Evolutionary conservation across 1,140 invertebrate species (phyloP).

Genomic region (Aphidius ervi): DNA sequence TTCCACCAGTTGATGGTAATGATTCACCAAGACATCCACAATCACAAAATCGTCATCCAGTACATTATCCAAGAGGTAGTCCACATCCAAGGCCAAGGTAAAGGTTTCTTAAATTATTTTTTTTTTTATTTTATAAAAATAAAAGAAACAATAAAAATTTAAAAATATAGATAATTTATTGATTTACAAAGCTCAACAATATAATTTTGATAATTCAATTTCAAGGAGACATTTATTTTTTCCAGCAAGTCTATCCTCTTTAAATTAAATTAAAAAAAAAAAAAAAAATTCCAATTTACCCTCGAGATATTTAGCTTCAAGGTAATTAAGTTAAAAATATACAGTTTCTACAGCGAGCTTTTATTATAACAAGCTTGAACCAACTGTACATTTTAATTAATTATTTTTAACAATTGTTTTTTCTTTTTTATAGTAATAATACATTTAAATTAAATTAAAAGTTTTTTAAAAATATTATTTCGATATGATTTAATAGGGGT

Average conservation of each 20-base stretch:
- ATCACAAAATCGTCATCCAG: slow-evolving; percentile 50
- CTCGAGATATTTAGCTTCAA: no score
- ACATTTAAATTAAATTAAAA: background rate
- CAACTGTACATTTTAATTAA: background rate
- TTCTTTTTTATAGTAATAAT: background rate
- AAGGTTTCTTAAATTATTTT: slow-evolving; percentile 26
- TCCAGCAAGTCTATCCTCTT: no score
- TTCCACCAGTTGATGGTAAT: slow-evolving; percentile 62
- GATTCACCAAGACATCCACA: slow-evolving; percentile 62
- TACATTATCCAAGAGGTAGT: slow-evolving; percentile 68
- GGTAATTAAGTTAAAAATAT: no score
- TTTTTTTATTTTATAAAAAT: slow-evolving; percentile 5
- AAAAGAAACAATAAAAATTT: no score
- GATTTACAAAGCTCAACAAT: no score
- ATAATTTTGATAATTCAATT: no score
- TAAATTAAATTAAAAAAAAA: no score
- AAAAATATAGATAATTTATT: no score
- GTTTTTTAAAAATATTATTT: background rate
- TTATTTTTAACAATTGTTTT: background rate
- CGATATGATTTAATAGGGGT: slow-evolving; percentile 41
- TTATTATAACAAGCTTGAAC: no score
- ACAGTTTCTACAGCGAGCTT: no score
- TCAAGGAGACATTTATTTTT: no score
- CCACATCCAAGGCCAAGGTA: slow-evolving; percentile 70
- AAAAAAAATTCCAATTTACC: no score